Base-by-base conservation (phyloP, 2,888 invertebrate genomes). In the Thereva nobilitata region DNA sequence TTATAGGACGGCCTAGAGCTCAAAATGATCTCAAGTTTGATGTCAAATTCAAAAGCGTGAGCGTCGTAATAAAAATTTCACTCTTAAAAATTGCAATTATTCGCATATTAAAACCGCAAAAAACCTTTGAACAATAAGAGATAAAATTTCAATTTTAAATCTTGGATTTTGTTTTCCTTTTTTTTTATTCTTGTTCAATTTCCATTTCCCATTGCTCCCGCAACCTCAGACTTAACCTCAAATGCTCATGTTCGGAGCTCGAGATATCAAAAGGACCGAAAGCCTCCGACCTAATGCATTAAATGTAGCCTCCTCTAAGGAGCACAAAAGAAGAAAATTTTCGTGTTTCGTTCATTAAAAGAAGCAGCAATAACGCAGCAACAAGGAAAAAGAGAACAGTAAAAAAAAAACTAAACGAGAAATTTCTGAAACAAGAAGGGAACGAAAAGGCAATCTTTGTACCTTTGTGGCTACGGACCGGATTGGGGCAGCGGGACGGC, bases 281-380 rank as follows among this genome's bases (percentile, higher is more conserved):
- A 64, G 61, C 56, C 56, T 55, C 54, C 41, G 54, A 53, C 47
- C 67, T 47, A 67, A 68, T 67, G 68, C 68, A 38, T 68, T 68
- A 64, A 68, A 68, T 67, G 40, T 64, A 64, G 56, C 59, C 64
- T 64, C 64, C 67, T 67, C 57, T 63, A 67, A 67, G 69, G 66
- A 9, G 61, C 49, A 67, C 52, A 61, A 65, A 54, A 47, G 61
- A 67, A 71, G 41, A 64, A 49, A 61, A 69, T 70, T 67, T 71
- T 72, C 70, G 70, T 72, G 71, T 71, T 71, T 72, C 70, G 70
- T 71, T 71, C 72, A 71, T 71, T 72, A 71, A 71, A 71, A 70
- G 66, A 54, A 63, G 40, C n/a, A 23, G 23, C 23, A 23, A 23
- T 23, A 23, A 23, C 23, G 23, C 67, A 66, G 42, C 44, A 53